Evolutionary conservation across 2,113 vertebrate species (phyloP), one percentile per base, ranked within the genome.

Genomic region (Danionella cerebrum): DNA sequence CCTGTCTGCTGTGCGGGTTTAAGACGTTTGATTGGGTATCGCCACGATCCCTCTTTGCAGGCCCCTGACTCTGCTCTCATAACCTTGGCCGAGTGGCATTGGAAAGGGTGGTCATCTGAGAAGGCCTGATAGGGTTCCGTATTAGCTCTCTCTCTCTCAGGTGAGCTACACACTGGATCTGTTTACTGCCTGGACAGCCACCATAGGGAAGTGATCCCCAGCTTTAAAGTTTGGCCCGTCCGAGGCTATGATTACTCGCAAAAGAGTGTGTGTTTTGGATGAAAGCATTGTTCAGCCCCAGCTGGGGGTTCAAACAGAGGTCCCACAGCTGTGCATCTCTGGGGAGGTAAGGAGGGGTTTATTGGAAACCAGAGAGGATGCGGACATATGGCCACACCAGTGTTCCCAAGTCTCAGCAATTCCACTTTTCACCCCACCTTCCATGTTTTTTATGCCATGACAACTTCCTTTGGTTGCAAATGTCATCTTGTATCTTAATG

Each of bases 281-380:
- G 62, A 65, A 14, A 51, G 65, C 68, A 72, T 65, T 72, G 33
- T 74, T 55, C 62, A 78, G 73, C 79, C 81, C 77, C 83, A 79
- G 78, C 81, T 19, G 71, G 71, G 84, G 59, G 86, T 88, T 88
- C 86, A 89, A 72, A 73, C 72, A 80, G 79, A 86, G 87, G 85
- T 83, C 78, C 80, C 69, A 74, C 86, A 87, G 85, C 84, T 86
- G 86, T 80, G 75, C 60, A 58, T 83, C 84, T 77, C 78, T 31
- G 55, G 65, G 78, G 79, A 82, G 77, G 71, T 70, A 76, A 51
- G 64, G 59, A 75, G 70, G 67, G 72, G 51, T 64, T 74, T 71
- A 39, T 58, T 62, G 71, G 33, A 63, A 5, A 65, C 62, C 64
- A 50, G 73, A 70, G 52, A 54, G 67, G 59, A 53, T 25, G 25